Base-by-base conservation (phyloP, 1,140 invertebrate genomes). In the Drosophila lowei region DNA sequence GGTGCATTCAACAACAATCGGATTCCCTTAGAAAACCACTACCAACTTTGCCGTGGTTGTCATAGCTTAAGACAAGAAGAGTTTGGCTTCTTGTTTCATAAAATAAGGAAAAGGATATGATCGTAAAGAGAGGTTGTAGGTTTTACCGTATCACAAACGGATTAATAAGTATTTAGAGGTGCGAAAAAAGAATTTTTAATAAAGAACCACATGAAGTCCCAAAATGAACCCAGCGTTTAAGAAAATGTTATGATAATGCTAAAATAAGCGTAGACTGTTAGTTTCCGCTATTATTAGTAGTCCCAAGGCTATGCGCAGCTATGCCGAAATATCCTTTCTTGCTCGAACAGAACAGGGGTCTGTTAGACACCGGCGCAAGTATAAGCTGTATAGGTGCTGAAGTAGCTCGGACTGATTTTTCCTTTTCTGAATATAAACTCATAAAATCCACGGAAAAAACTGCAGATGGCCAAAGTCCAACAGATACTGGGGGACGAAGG, bases 301-400 rank as follows among this genome's bases (percentile, higher is more conserved):
- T 30, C 28, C 28, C 28, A 30, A 3, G 28, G 28, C 8, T 8
- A 30, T 30, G 28, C 28, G 28, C 7, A 30, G 28, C 0, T 30
- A 30, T 30, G 28, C 4, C 6, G 25, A 28, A 28, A 6, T 30
- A 8, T 30, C 28, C 28, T 30, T 30, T 7, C 7, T 28, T 1
- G 25, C 6, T 28, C 6, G 6, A 28, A 28, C 25, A 9, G 48
- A 60, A 42, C 52, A 41, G n/a, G n/a, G 64, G 56, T 16, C 46
- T 60, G 9, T 28, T 67, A 15, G 64, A 67, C 21, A 60, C 56
- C 4, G 56, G 64, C 1, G 56, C 57, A 3, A 67, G 49, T n/a
- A n/a, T n/a, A n/a, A n/a, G n/a, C n/a, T n/a, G n/a, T n/a, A n/a
- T n/a, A n/a, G n/a, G n/a, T n/a, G n/a, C n/a, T n/a, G n/a, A n/a